phyloP scores from a whole-genome alignment of 2,113 vertebrate genomes.

The Syrmaticus mikado region DNA sequence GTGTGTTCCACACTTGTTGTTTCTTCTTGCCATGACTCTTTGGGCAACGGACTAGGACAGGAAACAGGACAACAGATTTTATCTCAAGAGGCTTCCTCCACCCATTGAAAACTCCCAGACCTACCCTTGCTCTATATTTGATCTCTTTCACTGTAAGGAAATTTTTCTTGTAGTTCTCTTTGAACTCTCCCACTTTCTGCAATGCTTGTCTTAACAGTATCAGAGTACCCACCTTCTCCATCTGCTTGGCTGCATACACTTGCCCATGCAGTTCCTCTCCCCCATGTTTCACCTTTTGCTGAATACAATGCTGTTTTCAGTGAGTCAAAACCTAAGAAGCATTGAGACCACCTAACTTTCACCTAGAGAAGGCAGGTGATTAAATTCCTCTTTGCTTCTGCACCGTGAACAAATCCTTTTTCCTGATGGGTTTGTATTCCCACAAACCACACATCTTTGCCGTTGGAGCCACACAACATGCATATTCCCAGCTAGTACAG shows the following conservation, averaged over 20 bases:
- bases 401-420: not conserved
- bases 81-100: not conserved
- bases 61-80: not conserved
- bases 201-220: not conserved
- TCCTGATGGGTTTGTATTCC: not conserved
- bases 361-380: not conserved
- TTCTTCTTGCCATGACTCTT: not conserved
- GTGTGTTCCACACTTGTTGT: not conserved
- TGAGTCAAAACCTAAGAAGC: not conserved
- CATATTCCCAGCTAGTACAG: not conserved
- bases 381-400: not conserved
- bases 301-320: not conserved
- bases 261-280: not conserved
- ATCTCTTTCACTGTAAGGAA: not conserved
- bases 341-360: not conserved
- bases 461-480: not conserved
- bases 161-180: not conserved
- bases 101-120: not conserved
- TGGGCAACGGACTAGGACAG: not conserved
- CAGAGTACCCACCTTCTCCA: not conserved
- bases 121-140: not conserved
- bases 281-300: not conserved
- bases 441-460: fast-evolving
- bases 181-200: not conserved
- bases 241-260: not conserved